A percentile compares a stretch with the other conserved stretches of the same genome.
These are phyloP conservation scores for Bombylius major DNA, from an alignment of 2,888 invertebrate species.

Conservation along the genomic window DNA sequence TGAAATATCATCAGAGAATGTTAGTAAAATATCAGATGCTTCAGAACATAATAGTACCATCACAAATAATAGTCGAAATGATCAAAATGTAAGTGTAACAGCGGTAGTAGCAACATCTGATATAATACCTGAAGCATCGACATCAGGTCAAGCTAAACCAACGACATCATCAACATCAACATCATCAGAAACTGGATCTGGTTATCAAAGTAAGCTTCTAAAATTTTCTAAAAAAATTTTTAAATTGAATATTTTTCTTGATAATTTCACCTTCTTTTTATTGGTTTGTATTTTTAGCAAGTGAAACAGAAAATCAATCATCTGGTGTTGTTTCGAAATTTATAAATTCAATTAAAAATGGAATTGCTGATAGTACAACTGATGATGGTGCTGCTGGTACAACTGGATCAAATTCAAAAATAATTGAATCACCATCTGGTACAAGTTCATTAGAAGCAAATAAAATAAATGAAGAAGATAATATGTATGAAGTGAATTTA, in stretches of 20 bases:
- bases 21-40: conserved; percentile 16
- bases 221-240: background rate
- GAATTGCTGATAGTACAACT: conserved; percentile 14
- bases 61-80: background rate
- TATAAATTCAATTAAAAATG: conserved; percentile 15
- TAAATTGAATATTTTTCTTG: background rate
- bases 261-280: background rate
- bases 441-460: background rate
- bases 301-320: conserved; percentile 13
- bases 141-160: background rate
- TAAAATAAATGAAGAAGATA: conserved; percentile 8
- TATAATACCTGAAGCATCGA: background rate
- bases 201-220: conserved; percentile 12
- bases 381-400: conserved; percentile 7
- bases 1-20: conserved; percentile 18
- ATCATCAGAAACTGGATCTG: conserved; percentile 10
- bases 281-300: conserved; percentile 12
- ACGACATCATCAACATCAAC: background rate
- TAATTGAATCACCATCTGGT: background rate
- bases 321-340: conserved; percentile 16
- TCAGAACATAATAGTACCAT: conserved; percentile 6
- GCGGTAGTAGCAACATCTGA: background rate
- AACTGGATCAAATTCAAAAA: conserved; percentile 7
- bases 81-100: background rate
- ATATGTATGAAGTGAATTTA: conserved; percentile 16